phyloP scores from a whole-genome alignment of 2,888 invertebrate species.

The Leptogaster cylindrica region DNA sequence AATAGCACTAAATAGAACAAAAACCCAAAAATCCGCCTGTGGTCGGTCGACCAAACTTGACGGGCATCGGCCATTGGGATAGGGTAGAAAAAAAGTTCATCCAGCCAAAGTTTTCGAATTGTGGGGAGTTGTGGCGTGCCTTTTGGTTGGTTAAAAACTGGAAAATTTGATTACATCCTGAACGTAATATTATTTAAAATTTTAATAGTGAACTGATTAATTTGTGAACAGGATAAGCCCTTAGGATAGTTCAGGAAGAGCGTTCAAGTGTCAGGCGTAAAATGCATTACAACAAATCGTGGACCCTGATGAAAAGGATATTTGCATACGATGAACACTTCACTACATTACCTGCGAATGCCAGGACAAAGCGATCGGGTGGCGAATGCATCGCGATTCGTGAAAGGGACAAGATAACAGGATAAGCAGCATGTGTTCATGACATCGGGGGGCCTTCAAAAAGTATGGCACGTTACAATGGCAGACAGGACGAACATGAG shows the following conservation, averaged over 20 bases:
- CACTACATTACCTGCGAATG: not conserved
- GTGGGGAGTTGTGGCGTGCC: too few relatives aligned
- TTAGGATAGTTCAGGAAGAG: not conserved
- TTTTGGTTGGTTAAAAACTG: not conserved
- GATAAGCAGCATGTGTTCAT: constrained; percentile 27
- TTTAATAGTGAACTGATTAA: not conserved
- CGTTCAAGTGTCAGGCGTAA: constrained; percentile 11
- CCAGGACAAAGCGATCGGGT: not conserved
- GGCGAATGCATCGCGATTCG: too few relatives aligned
- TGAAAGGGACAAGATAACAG: not conserved
- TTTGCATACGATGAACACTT: constrained; percentile 17
- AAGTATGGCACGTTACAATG: not conserved
- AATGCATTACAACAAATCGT: constrained; percentile 27
- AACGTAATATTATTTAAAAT: constrained; percentile 1
- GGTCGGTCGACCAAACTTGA: too few relatives aligned
- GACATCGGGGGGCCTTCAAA: constrained; percentile 12
- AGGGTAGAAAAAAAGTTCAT: too few relatives aligned
- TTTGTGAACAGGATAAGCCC: not conserved
- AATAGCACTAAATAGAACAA: too few relatives aligned
- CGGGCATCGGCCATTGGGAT: too few relatives aligned
- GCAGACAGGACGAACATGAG: not conserved
- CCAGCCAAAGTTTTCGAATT: too few relatives aligned
- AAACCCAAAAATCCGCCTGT: too few relatives aligned
- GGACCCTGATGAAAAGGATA: constrained; percentile 6
- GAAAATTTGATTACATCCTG: not conserved